Evolutionary conservation across 1,140 invertebrate genomes (phyloP).

Genomic region (Chrysomallon squamiferum): DNA sequence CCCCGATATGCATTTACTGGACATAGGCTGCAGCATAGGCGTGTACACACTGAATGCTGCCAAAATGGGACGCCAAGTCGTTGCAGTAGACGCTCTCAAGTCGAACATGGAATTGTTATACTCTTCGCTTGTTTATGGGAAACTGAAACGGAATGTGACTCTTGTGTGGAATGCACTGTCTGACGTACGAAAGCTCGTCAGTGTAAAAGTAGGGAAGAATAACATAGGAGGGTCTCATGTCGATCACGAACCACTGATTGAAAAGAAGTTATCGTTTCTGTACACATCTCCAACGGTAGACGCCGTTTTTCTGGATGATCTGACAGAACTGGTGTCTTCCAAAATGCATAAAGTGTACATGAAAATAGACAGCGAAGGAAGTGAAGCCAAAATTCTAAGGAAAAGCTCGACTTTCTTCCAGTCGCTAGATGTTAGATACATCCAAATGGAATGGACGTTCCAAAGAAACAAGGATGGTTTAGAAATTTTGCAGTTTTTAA

Average conservation of each 20-base stretch:
- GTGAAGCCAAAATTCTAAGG: conserved; percentile 33
- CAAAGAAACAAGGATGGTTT: conserved; percentile 5
- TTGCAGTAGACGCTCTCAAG: conserved; percentile 48
- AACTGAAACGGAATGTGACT: conserved; percentile 27
- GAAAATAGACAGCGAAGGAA: conserved; percentile 44
- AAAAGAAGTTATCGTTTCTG: not conserved
- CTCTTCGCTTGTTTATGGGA: conserved; percentile 29
- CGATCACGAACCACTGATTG: not conserved
- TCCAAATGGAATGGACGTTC: conserved; percentile 53
- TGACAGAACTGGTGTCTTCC: conserved; percentile 20
- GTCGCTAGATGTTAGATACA: conserved; percentile 32
- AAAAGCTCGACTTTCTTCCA: conserved; percentile 33
- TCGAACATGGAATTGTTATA: conserved; percentile 40
- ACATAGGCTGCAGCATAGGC: conserved; percentile 58
- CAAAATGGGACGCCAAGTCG: conserved; percentile 38
- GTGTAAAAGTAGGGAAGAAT: conserved; percentile 22
- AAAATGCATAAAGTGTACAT: conserved; percentile 15
- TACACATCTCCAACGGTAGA: conserved; percentile 15
- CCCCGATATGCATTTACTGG: conserved; percentile 37
- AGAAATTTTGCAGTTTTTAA: conserved; percentile 26
- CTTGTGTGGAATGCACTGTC: conserved; percentile 46
- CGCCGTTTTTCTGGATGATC: conserved; percentile 33
- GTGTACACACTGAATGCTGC: conserved; percentile 47
- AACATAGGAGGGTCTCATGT: conserved; percentile 45
- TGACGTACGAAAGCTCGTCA: conserved; percentile 25